Evolutionary conservation across 2,888 invertebrate genomes (phyloP).

Genomic region (Drosophila percnosoma): DNA sequence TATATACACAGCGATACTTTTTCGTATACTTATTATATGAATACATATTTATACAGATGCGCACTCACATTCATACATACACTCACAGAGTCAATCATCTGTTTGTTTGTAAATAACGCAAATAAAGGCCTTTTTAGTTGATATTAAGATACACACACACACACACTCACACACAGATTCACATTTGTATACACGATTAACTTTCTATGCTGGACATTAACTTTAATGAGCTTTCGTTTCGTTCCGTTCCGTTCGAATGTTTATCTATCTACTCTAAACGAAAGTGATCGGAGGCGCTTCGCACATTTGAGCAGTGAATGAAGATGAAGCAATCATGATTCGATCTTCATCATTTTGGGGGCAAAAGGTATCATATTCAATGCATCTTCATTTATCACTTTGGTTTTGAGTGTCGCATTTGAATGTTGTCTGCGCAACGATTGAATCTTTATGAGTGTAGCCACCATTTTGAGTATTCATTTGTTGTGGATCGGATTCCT

Average conservation of each 20-base stretch:
- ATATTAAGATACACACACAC: slow-evolving; percentile 23
- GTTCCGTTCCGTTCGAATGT: slow-evolving; percentile 43
- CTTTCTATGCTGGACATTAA: slow-evolving; percentile 53
- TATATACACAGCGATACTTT: slow-evolving; percentile 9
- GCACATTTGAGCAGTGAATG: slow-evolving; percentile 13
- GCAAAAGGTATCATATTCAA: slow-evolving; percentile 3
- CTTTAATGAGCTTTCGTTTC: slow-evolving; percentile 70
- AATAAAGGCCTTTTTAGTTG: slow-evolving; percentile 56
- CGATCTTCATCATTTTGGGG: neutral
- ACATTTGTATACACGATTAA: slow-evolving; percentile 23
- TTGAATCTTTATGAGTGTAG: neutral
- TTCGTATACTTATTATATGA: slow-evolving; percentile 27
- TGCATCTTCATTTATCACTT: neutral
- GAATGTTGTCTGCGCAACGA: neutral
- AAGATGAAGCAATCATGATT: slow-evolving; percentile 2
- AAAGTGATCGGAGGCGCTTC: slow-evolving; percentile 27
- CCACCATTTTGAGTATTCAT: slow-evolving; percentile 22
- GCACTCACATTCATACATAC: neutral
- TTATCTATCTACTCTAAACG: slow-evolving; percentile 39
- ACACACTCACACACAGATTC: neutral
- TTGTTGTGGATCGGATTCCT: neutral
- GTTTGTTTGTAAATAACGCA: slow-evolving; percentile 65
- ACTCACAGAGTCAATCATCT: slow-evolving; percentile 30
- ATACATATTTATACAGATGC: slow-evolving; percentile 37
- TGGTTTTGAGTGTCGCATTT: neutral